Evolutionary conservation across 2,888 invertebrate genomes (phyloP), one percentile per base, ranked within the genome.

Genomic region (Heteromyza rotundicornis): DNA sequence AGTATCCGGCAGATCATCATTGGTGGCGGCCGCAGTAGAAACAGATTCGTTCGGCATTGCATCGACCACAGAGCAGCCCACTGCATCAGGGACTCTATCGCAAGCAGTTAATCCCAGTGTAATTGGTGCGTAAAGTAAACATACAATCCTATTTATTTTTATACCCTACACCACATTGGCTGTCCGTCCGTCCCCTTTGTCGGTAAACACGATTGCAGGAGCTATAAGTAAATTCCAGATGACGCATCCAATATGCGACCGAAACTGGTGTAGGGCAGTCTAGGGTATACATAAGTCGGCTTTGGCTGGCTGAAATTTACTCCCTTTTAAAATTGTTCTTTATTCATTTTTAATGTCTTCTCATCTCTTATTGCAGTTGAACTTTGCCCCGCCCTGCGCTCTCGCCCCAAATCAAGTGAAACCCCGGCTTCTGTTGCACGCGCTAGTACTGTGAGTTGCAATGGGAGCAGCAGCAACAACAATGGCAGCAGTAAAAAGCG

Each of bases 401-500:
- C 71, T 58, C 70, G 79, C 35, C 74, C 79, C 40, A 80, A 80
- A 59, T 77, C 78, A 23, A 74, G 71, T 51, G 74, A 73, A 23
- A 70, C 70, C 22, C 16, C 57, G 19, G 51, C 19, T 50, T 57
- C 67, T 5, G 64, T 65, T 8, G 65, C 59, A 16, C 62, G 60
- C 55, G 49, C 50, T 22, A 61, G 36, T 20, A 56, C 49, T 47
- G 57, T 17, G 51, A 62, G 47, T 50, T 51, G 57, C 23, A 52
- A 60, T 59, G 60, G 61, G 52, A 59, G 63, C 66, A 65, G 68
- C 58, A 68, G 73, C 66, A 68, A 73, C 65, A 68, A 68, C 63
- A 65, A 68, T 8, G 69, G 69, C 35, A 68, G 73, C 63, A 69
- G 70, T 56, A 84, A 84, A 68, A 84, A 84, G 62, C 82, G 84